Base-by-base conservation (phyloP, 2,888 invertebrate genomes). In the Leptopilina myrica region DNA sequence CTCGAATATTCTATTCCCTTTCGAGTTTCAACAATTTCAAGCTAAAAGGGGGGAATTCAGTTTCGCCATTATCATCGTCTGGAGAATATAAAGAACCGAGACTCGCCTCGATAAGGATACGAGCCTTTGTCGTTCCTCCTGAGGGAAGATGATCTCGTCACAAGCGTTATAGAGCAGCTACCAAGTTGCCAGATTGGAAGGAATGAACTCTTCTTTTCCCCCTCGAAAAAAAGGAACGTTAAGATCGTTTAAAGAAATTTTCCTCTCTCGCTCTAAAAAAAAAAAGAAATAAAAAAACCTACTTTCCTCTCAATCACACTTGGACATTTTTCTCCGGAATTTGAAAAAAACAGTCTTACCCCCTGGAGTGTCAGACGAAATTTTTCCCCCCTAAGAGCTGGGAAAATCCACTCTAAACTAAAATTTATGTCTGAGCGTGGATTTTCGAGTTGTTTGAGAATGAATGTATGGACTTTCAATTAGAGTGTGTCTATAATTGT, bases 91-190 rank as follows among this genome's bases (percentile, higher is more conserved):
- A 73, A 73, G 53, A 26, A 53, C 49, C 69, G 69, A 26, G 56
- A n/a, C 53, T 53, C 11, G 56, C 53, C n/a, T 56, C 11, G 73
- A 73, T 73, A 73, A 73, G 73, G 15, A 73, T 73, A 56, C 33
- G 56, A 40, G 56, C n/a, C 73, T 73, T 73, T 56, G 56, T 73
- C 56, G 73, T 56, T 73, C 53, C 14, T 20, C 49, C 20, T 14
- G 11, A 49, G 11, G 33, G 73, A 53, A 56, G 53, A 73, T 73
- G 73, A 73, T 73, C 73, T 73, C 33, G 73, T 73, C 73, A 73
- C 49, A 14, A 53, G 33, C n/a, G 53, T 73, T 73, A 11, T 73
- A n/a, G 40, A 26, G 12, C 73, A 49, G 49, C 53, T 56, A 14
- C 67, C 46, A 11, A 49, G 46, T 69, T 53, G 69, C 56, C 73